A percentile compares a stretch with the other conserved stretches of the same genome.
Evolutionary conservation across 2,888 invertebrate genomes (phyloP).

Genomic region (Danaus chrysippus): DNA sequence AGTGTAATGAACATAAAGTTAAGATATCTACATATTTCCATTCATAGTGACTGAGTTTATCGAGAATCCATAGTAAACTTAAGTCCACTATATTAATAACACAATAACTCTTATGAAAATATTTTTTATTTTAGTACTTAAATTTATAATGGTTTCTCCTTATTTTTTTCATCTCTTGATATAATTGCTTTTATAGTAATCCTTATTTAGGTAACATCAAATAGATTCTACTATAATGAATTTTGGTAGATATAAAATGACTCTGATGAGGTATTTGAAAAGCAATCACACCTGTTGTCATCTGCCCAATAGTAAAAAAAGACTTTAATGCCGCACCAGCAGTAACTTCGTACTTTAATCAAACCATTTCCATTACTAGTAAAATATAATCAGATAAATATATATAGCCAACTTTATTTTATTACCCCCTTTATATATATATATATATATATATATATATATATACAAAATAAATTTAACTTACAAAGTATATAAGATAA

Average conservation of each 20-base stretch:
- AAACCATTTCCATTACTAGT: slow-evolving; percentile 82
- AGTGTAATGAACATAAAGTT: slow-evolving; percentile 81
- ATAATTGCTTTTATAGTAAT: slow-evolving; percentile 76
- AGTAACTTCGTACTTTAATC: slow-evolving; percentile 80
- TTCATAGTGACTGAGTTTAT: slow-evolving; percentile 82
- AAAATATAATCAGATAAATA: slow-evolving; percentile 7
- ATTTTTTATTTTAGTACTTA: slow-evolving; percentile 11
- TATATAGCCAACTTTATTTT: too few species aligned
- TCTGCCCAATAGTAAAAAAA: slow-evolving; percentile 82
- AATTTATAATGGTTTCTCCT: background rate
- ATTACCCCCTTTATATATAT: too few species aligned
- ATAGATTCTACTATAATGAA: slow-evolving; percentile 82
- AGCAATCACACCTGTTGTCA: slow-evolving; percentile 79
- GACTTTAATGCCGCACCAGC: slow-evolving; percentile 81
- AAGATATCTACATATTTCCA: slow-evolving; percentile 81
- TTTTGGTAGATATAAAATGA: slow-evolving; percentile 80
- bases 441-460: slow-evolving; percentile 14
- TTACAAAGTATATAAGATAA: slow-evolving; percentile 84
- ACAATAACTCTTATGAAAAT: slow-evolving; percentile 72
- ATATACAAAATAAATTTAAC: slow-evolving; percentile 21
- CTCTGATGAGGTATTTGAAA: slow-evolving; percentile 82
- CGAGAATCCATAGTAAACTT: slow-evolving; percentile 83
- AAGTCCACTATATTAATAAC: slow-evolving; percentile 82
- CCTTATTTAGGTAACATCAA: slow-evolving; percentile 83
- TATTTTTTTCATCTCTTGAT: slow-evolving; percentile 12